Evolutionary conservation across 2,797 vertebrate species (phyloP).

Genomic region (Parambassis ranga): DNA sequence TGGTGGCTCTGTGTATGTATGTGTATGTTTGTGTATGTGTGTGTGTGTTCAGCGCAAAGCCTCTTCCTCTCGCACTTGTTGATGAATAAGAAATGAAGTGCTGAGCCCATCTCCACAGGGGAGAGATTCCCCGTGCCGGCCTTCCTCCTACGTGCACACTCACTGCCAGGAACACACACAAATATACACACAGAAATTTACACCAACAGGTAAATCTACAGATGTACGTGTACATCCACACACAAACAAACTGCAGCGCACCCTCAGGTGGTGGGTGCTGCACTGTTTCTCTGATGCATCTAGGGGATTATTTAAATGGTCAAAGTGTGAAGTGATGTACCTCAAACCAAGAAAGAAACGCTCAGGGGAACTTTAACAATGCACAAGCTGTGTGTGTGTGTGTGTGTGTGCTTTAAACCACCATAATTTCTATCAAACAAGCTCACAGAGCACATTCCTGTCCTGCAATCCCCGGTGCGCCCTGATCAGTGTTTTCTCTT

Average conservation of each 20-base stretch:
- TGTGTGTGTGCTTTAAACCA: not conserved
- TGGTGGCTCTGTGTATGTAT: slow-evolving; percentile 17
- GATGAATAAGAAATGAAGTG: slow-evolving; percentile 48
- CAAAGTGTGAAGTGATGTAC: slow-evolving; percentile 59
- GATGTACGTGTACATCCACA: not conserved
- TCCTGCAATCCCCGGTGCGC: not conserved
- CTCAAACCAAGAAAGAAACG: slow-evolving; percentile 10
- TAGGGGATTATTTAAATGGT: slow-evolving; percentile 58
- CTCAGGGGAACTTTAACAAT: slow-evolving; percentile 25
- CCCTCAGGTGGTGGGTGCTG: slow-evolving; percentile 33
- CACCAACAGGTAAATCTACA: not conserved
- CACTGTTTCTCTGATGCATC: slow-evolving; percentile 30
- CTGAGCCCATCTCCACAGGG: slow-evolving; percentile 8
- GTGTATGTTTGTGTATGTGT: slow-evolving; percentile 9
- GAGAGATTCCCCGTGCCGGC: slow-evolving; percentile 32
- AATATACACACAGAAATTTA: not conserved
- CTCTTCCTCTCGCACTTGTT: slow-evolving; percentile 33
- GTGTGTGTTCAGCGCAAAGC: not conserved
- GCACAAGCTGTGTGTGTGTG: slow-evolving; percentile 7
- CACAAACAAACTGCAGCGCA: not conserved
- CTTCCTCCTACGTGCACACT: slow-evolving; percentile 12
- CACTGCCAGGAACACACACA: not conserved
- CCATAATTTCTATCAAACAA: slow-evolving; percentile 38
- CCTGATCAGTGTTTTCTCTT: not conserved
- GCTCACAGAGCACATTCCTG: slow-evolving; percentile 10